Conservation (phyloP, 2,888 invertebrate species). For the Lycophotia porphyrea region DNA sequence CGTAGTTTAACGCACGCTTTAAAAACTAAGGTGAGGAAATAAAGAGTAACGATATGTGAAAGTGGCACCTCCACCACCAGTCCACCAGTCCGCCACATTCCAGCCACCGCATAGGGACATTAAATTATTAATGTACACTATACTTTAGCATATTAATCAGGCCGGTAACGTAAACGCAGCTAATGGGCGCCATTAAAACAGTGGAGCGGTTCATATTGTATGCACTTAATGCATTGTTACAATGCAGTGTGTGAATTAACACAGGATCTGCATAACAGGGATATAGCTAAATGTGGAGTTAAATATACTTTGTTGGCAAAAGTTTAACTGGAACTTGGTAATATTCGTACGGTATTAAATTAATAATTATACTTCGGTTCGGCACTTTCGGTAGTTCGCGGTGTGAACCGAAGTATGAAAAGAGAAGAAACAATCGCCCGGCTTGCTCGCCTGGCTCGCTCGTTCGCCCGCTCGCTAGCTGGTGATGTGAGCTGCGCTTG, state of each 20-base stretch:
- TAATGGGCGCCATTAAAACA: constrained; percentile 83
- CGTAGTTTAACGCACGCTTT: constrained; percentile 50
- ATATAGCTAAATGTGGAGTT: constrained; percentile 48
- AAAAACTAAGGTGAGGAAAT: constrained; percentile 49
- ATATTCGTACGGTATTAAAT: neutral
- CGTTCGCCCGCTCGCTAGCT: no score
- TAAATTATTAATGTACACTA: constrained; percentile 77
- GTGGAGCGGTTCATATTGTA: constrained; percentile 80
- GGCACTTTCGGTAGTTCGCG: no score
- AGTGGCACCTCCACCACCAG: constrained; percentile 48
- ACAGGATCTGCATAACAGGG: constrained; percentile 55
- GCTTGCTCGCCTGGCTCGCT: no score
- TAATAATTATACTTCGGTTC: no score
- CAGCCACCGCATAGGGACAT: constrained; percentile 71
- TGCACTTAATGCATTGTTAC: constrained; percentile 76
- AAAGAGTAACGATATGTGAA: constrained; percentile 67
- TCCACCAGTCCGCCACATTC: constrained; percentile 31
- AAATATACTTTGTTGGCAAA: constrained; percentile 24
- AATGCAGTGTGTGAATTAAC: constrained; percentile 60
- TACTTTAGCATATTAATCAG: constrained; percentile 82
- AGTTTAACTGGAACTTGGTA: neutral
- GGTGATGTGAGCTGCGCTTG: no score
- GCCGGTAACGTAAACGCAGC: constrained; percentile 78
- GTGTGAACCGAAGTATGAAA: no score
- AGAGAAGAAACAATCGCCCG: no score